A percentile compares a stretch with the other conserved stretches of the same genome.
These are phyloP conservation scores for Trididemnum clinides DNA, from an alignment of 23 tunicate genomes.

Conservation along the genomic window DNA sequence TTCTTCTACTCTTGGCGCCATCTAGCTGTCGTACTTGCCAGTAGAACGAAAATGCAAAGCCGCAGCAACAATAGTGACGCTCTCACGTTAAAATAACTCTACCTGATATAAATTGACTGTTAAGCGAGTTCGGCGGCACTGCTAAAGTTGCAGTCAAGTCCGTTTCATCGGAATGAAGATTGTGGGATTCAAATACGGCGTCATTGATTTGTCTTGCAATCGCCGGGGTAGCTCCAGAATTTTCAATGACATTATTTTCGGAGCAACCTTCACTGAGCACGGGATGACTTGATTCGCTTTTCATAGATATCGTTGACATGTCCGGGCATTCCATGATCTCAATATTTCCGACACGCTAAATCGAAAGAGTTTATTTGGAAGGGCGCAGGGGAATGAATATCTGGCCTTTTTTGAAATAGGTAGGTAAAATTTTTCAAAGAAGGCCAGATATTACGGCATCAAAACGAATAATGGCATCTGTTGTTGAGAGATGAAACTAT, in stretches of 20 bases:
- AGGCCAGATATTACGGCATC: no score
- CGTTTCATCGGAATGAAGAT: constrained; percentile 7
- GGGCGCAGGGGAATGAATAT: no score
- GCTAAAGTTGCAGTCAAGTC: constrained; percentile 52
- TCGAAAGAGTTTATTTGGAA: neutral
- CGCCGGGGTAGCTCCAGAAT: neutral
- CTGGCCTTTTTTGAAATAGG: no score
- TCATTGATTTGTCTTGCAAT: constrained; percentile 17
- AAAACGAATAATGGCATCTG: no score
- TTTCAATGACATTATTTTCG: neutral
- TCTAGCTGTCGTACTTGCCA: no score
- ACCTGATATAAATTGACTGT: constrained; percentile 95
- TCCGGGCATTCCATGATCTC: constrained; percentile 71
- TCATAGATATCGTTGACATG: constrained; percentile 76
- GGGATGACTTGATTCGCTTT: neutral
- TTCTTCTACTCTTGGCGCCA: no score
- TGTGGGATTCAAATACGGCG: constrained; percentile 24
- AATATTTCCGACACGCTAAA: constrained; percentile 50
- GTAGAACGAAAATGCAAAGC: no score
- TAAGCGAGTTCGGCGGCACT: constrained; percentile 86
- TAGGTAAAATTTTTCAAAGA: no score
- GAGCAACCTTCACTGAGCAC: neutral
- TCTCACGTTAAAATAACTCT: no score
- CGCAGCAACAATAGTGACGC: no score
- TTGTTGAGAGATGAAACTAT: neutral